A percentile compares a stretch with the other conserved stretches of the same genome.
phyloP scores from a whole-genome alignment of 2,888 invertebrate genomes.

The Tineola bisselliella region DNA sequence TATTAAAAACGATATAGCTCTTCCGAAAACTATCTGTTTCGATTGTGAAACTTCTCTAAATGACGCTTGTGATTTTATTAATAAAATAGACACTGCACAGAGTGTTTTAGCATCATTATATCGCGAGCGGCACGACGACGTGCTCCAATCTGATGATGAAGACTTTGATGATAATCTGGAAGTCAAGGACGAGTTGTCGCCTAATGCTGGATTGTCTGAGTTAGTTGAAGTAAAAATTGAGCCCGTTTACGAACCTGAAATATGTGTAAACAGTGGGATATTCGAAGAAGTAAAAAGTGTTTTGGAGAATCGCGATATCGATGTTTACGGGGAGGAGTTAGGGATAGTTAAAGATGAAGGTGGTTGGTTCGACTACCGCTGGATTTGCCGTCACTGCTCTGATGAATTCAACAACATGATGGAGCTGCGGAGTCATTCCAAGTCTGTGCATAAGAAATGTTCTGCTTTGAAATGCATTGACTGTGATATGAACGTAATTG shows the following conservation, averaged over 20 bases:
- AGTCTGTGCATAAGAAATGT: slow-evolving; percentile 70
- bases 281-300: not conserved
- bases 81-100: slow-evolving; percentile 38
- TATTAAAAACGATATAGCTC: slow-evolving; percentile 28
- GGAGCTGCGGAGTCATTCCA: slow-evolving; percentile 68
- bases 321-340: not conserved
- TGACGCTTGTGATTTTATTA: slow-evolving; percentile 44
- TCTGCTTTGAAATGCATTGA: slow-evolving; percentile 73
- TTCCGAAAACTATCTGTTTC: slow-evolving; percentile 50
- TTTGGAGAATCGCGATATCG: not conserved
- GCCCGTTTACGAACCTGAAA: not conserved
- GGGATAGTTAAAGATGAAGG: too few species aligned
- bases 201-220: not conserved
- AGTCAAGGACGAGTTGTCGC: not conserved
- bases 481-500: slow-evolving; percentile 71
- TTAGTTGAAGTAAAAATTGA: not conserved
- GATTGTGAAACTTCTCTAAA: slow-evolving; percentile 44
- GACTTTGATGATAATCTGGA: not conserved
- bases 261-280: not conserved
- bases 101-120: slow-evolving; percentile 30
- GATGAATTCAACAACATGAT: slow-evolving; percentile 46
- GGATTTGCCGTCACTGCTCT: slow-evolving; percentile 49
- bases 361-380: slow-evolving; percentile 49
- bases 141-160: not conserved
- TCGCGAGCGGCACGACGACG: not conserved